These are phyloP conservation scores for Brienomyrus longianalis DNA, from an alignment of 2,113 vertebrate genomes.

Conservation along the genomic window DNA sequence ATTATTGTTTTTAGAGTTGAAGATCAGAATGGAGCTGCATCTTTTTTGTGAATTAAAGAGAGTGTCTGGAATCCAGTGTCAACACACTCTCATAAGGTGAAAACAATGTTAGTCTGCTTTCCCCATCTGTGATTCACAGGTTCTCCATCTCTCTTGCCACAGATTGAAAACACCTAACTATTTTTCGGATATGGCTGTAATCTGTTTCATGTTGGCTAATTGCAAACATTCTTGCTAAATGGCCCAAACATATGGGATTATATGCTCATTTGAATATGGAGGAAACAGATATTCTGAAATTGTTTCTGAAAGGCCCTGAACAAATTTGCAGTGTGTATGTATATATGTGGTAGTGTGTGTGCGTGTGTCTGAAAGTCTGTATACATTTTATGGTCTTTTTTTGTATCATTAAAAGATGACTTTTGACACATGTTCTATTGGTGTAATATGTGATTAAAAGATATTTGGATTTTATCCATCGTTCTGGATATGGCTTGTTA, in stretches of 20 bases:
- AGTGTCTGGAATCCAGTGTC: not conserved
- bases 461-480: slow-evolving; percentile 12
- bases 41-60: not conserved
- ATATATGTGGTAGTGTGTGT: slow-evolving; percentile 9
- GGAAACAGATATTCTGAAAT: not conserved
- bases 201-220: not conserved
- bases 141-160: not conserved
- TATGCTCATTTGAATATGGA: not conserved
- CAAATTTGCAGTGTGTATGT: slow-evolving; percentile 6
- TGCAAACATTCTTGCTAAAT: not conserved
- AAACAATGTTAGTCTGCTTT: not conserved
- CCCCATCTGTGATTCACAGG: not conserved
- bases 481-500: not conserved
- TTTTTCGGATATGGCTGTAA: not conserved
- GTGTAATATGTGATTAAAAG: slow-evolving; percentile 31
- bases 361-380: not conserved
- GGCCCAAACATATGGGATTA: not conserved
- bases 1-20: not conserved
- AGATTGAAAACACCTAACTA: not conserved
- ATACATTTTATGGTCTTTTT: slow-evolving; percentile 16
- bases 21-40: not conserved
- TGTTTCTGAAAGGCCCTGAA: not conserved
- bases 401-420: slow-evolving; percentile 42
- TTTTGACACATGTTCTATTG: slow-evolving; percentile 17
- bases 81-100: not conserved